phyloP scores from a whole-genome alignment of 2,888 invertebrate genomes.

The Drosophila eohydei region DNA sequence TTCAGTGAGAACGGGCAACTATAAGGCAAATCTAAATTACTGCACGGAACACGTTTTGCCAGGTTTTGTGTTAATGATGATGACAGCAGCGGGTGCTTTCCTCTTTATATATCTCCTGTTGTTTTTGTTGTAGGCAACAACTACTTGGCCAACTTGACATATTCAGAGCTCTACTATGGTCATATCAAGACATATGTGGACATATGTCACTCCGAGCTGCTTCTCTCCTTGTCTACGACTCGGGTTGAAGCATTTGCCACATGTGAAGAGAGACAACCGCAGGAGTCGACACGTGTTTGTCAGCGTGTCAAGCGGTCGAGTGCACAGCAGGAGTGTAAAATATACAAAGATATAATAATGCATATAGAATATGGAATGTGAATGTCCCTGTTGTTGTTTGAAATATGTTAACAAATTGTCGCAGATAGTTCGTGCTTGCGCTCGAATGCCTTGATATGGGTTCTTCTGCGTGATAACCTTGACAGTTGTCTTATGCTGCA shows the following conservation, averaged over 20 bases:
- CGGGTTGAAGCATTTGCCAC: slow-evolving; percentile 1
- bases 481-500: neutral
- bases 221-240: neutral
- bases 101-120: neutral
- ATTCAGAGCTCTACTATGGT: slow-evolving; percentile 12
- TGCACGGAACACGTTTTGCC: slow-evolving; percentile 13
- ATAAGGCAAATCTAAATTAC: slow-evolving; percentile 37
- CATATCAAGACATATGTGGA: slow-evolving; percentile 15
- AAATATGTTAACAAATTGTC: slow-evolving; percentile 58
- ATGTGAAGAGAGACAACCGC: slow-evolving; percentile 25
- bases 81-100: slow-evolving; percentile 39
- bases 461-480: slow-evolving; percentile 4
- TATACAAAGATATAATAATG: slow-evolving; percentile 22
- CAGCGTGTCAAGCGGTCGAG: slow-evolving; percentile 52
- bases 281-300: slow-evolving; percentile 52
- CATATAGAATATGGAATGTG: neutral
- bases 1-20: slow-evolving; percentile 30
- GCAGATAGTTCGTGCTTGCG: slow-evolving; percentile 32
- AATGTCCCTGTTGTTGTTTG: slow-evolving; percentile 4
- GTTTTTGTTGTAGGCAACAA: slow-evolving; percentile 8
- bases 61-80: slow-evolving; percentile 53
- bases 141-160: slow-evolving; percentile 29
- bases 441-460: slow-evolving; percentile 21
- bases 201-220: slow-evolving; percentile 25
- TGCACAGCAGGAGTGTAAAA: slow-evolving; percentile 39